These are phyloP conservation scores for Hirtodrosophila histrioides DNA, from an alignment of 2,888 invertebrate species.

Conservation along the genomic window DNA sequence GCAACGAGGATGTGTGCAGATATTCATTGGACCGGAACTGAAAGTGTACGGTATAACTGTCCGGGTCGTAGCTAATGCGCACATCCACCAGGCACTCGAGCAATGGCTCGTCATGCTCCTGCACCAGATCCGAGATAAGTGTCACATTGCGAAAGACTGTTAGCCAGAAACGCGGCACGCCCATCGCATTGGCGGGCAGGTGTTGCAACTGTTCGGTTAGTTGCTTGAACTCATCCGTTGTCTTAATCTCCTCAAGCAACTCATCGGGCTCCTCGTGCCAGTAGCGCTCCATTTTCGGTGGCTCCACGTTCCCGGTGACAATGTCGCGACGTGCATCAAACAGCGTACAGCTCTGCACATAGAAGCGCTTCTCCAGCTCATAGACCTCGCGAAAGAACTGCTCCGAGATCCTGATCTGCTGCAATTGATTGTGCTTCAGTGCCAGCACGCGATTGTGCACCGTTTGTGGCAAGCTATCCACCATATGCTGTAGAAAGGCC, in stretches of 20 bases:
- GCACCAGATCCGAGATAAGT: slow-evolving; percentile 60
- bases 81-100: slow-evolving; percentile 58
- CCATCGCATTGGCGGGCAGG: slow-evolving; percentile 38
- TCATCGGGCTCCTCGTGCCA: slow-evolving; percentile 54
- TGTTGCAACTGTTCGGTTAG: slow-evolving; percentile 33
- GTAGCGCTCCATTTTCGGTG: slow-evolving; percentile 36
- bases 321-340: slow-evolving; percentile 59
- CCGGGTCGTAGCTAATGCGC: slow-evolving; percentile 56
- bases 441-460: slow-evolving; percentile 55
- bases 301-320: slow-evolving; percentile 53
- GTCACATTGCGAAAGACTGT: slow-evolving; percentile 67
- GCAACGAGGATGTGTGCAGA: slow-evolving; percentile 54
- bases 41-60: slow-evolving; percentile 59
- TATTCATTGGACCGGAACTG: slow-evolving; percentile 54
- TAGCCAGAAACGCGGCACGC: slow-evolving; percentile 67
- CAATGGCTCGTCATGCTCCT: slow-evolving; percentile 65
- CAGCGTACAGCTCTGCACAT: slow-evolving; percentile 48
- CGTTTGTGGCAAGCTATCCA: slow-evolving; percentile 40
- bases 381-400: slow-evolving; percentile 60
- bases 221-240: slow-evolving; percentile 49
- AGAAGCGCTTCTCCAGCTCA: slow-evolving; percentile 57
- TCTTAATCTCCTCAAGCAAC: slow-evolving; percentile 51
- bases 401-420: slow-evolving; percentile 57
- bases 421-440: slow-evolving; percentile 55
- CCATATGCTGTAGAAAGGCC: slow-evolving; percentile 58